Conservation (phyloP, 1,140 invertebrate genomes). For the Drosophila pruinosa region DNA sequence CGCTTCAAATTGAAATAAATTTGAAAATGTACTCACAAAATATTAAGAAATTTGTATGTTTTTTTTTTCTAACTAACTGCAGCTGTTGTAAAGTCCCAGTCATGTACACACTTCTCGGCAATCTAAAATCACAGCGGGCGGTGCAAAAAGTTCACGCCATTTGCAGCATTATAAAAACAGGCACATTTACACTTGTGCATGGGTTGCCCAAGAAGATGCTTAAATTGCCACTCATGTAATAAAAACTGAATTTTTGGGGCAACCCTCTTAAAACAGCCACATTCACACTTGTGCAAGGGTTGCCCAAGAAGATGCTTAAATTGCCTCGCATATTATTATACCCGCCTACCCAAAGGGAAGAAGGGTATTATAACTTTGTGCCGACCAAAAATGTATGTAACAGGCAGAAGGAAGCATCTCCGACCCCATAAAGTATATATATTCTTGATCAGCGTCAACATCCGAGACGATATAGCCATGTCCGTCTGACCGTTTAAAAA, state of each 20-base stretch:
- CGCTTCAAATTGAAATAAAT: not conserved
- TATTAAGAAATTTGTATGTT: not conserved
- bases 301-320: not conserved
- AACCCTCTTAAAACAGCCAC: slow-evolving; percentile 1
- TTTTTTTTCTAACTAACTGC: not conserved
- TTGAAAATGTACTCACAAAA: slow-evolving; percentile 2
- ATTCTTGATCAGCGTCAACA: too few species aligned
- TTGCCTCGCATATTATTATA: too few species aligned
- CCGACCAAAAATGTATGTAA: too few species aligned
- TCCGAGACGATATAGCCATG: too few species aligned
- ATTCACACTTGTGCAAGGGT: not conserved
- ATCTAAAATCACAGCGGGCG: slow-evolving; percentile 57
- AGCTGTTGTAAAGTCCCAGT: slow-evolving; percentile 13
- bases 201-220: slow-evolving; percentile 20
- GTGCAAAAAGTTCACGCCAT: slow-evolving; percentile 69
- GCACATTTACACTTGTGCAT: not conserved
- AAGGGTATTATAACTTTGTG: too few species aligned
- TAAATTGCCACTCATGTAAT: too few species aligned
- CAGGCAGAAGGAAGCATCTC: too few species aligned
- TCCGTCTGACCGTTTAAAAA: too few species aligned
- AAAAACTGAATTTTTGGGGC: too few species aligned
- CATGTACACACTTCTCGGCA: slow-evolving; percentile 24
- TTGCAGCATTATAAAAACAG: slow-evolving; percentile 56
- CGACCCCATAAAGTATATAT: too few species aligned
- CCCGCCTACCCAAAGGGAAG: too few species aligned